These are phyloP conservation scores for Propithecus coquereli DNA, from an alignment of 2,113 vertebrate genomes.

Conservation along the genomic window DNA sequence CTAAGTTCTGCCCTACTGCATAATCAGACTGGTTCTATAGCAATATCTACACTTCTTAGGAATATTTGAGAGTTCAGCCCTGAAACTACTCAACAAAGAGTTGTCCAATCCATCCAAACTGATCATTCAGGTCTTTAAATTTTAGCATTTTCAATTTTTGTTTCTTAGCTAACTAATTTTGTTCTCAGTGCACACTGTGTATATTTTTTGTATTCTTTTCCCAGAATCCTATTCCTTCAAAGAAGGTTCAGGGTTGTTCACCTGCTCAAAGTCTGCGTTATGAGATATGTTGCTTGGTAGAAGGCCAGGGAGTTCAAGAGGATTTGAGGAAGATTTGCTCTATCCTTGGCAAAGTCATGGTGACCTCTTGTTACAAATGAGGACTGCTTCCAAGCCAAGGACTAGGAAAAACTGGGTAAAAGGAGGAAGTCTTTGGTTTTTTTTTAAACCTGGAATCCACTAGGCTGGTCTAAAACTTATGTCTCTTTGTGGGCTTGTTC, in stretches of 20 bases:
- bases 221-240: slow-evolving; percentile 80
- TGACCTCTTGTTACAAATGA: slow-evolving; percentile 85
- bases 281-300: slow-evolving; percentile 77
- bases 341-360: slow-evolving; percentile 85
- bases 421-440: background rate
- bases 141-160: slow-evolving; percentile 25
- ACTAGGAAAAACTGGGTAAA: slow-evolving; percentile 85
- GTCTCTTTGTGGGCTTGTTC: background rate
- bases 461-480: background rate
- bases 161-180: background rate
- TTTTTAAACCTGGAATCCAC: background rate
- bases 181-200: background rate
- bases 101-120: background rate
- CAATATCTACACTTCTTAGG: background rate
- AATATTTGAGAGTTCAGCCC: background rate
- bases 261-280: slow-evolving; percentile 71
- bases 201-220: background rate
- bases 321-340: slow-evolving; percentile 85
- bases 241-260: slow-evolving; percentile 65
- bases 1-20: background rate
- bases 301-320: slow-evolving; percentile 63
- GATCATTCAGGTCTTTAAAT: background rate
- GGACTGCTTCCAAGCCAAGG: slow-evolving; percentile 78
- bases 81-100: background rate
- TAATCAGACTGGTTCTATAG: background rate